Base-by-base conservation (phyloP, 2,113 vertebrate species). In the Limnothrissa miodon region DNA sequence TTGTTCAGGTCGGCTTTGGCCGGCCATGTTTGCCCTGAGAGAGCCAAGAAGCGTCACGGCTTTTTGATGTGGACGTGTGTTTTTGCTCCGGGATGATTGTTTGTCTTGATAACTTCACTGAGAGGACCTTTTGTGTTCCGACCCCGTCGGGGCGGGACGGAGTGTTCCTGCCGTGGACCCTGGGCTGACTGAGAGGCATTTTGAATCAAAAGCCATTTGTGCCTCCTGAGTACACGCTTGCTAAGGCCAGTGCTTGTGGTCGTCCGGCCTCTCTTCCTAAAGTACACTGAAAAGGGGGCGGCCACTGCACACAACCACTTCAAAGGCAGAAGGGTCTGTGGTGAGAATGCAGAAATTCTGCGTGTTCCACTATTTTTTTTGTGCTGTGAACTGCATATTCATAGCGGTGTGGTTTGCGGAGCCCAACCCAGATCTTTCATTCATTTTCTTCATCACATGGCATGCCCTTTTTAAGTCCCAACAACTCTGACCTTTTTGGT, bases 1-100 rank as follows among this genome's bases (percentile, higher is more conserved):
- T 33, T 74, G 33, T 74, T 74, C 29, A 36, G 29, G 66, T 13
- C 29, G 4, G 11, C 4, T 13, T 33, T 74, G 29, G 33, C 29
- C 66, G 66, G 33, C 29, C 66, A 74, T 33, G 33, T 11, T 10
- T n/a, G 29, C 62, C 29, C 15, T 70, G 29, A 33, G 48, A 51
- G 51, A 4, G 42, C 42, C 53, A 10, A 56, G 53, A n/a, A 74
- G 29, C 4, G 66, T 29, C 5, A 21, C 13, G 13, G 15, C 25
- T n/a, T 74, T n/a, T 74, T 74, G 66, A 74, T 74, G 66, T 74
- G 66, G 33, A 15, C n/a, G n/a, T 29, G 13, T 74, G 66, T 74
- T 39, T 74, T 74, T 17, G 29, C 66, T 15, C 33, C 29, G 11
- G 66, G 66, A 29, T 17, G 66, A 74, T 74, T 17, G 66, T 74